Conservation (phyloP, 2,113 vertebrate genomes). For the Phalacrocorax aristotelis region DNA sequence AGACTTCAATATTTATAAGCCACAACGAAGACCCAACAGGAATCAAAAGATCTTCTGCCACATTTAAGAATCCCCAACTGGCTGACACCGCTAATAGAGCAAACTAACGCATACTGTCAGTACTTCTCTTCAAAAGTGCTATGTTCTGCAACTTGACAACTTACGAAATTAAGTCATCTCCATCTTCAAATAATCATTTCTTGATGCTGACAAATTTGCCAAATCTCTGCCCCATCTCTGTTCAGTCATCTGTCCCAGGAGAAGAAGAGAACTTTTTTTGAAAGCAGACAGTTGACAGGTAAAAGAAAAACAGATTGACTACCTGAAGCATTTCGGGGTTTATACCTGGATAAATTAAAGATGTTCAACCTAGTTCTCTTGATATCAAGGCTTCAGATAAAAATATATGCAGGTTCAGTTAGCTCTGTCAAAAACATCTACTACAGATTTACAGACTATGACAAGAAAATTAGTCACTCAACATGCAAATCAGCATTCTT, state of each 20-base stretch:
- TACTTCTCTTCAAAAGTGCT: conserved; percentile 15
- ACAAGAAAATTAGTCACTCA: conserved; percentile 57
- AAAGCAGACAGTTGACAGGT: conserved; percentile 28
- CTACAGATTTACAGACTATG: neutral
- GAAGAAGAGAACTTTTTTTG: conserved; percentile 18
- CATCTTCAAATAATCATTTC: conserved; percentile 54
- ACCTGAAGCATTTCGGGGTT: conserved; percentile 9
- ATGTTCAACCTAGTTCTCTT: neutral
- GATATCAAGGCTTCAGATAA: neutral
- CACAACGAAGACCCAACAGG: neutral
- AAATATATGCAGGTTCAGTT: conserved; percentile 38
- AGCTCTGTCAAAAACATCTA: conserved; percentile 47
- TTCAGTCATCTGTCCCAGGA: conserved; percentile 50
- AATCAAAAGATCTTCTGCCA: neutral
- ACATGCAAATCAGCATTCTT: conserved; percentile 18
- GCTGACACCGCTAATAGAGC: conserved; percentile 42
- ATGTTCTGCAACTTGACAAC: conserved; percentile 68
- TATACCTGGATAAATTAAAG: conserved; percentile 40
- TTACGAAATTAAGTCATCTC: conserved; percentile 54
- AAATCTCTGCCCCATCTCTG: conserved; percentile 41
- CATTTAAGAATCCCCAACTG: conserved; percentile 18
- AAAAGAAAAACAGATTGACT: conserved; percentile 41
- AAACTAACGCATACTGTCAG: conserved; percentile 34
- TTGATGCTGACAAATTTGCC: conserved; percentile 53
- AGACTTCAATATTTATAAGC: neutral